Evolutionary conservation across 2,888 invertebrate genomes (phyloP).

Genomic region (Chrysolina americana): DNA sequence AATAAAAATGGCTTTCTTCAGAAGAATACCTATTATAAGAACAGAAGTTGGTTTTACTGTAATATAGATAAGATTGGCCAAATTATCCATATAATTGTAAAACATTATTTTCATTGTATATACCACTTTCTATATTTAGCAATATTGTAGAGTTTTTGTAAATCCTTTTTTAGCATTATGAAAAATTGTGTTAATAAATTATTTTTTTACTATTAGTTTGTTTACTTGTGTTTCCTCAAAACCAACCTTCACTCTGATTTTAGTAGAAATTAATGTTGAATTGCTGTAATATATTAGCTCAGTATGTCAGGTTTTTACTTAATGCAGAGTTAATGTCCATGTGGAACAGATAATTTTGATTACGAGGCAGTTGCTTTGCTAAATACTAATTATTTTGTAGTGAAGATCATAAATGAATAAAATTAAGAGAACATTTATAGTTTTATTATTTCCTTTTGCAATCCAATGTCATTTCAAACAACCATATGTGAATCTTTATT

Average conservation of each 20-base stretch:
- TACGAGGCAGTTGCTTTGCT: slow-evolving; percentile 37
- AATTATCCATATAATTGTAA: slow-evolving; percentile 42
- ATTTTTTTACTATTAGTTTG: slow-evolving; percentile 52
- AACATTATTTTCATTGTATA: slow-evolving; percentile 35
- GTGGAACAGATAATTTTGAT: slow-evolving; percentile 19
- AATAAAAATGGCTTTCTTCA: slow-evolving; percentile 50
- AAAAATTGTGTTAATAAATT: slow-evolving; percentile 55
- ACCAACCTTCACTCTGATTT: slow-evolving; percentile 27
- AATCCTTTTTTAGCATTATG: slow-evolving; percentile 53
- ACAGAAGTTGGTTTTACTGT: slow-evolving; percentile 38
- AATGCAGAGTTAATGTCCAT: background rate
- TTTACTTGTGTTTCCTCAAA: slow-evolving; percentile 42
- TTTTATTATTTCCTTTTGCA: slow-evolving; percentile 56
- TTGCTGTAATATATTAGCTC: background rate
- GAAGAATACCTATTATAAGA: slow-evolving; percentile 36
- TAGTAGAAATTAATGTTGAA: slow-evolving; percentile 1
- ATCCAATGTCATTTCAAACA: slow-evolving; percentile 48
- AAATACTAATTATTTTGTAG: slow-evolving; percentile 44
- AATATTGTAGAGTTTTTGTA: slow-evolving; percentile 46
- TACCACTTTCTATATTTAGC: slow-evolving; percentile 26
- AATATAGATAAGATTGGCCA: slow-evolving; percentile 45
- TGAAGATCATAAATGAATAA: slow-evolving; percentile 50
- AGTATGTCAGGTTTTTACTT: slow-evolving; percentile 3
- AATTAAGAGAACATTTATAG: slow-evolving; percentile 45
- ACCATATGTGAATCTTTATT: slow-evolving; percentile 53